Evolutionary conservation across 2,797 vertebrate genomes (phyloP), one percentile per base, ranked within the genome.

Genomic region (Sebastes ruberrimus): DNA sequence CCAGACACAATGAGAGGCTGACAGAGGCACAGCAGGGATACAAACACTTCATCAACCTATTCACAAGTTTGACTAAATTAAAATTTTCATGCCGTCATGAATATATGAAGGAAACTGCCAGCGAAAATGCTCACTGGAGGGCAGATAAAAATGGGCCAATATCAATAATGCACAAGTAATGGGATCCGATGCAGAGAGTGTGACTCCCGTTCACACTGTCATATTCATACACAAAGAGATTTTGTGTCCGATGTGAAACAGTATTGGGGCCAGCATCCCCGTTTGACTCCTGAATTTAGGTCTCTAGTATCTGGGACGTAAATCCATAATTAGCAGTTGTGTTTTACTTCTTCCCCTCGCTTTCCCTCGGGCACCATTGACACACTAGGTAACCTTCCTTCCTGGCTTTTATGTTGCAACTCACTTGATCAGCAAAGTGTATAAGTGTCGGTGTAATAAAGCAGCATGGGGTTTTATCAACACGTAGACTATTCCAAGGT

Each of bases 241-340:
- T 90, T 91, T 86, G 86, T 90, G 87, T 85, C 82, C 84, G 2
- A 74, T 79, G 74, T 82, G 72, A 76, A 63, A 38, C 78, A 63
- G 68, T 82, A 88, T 90, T 11, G 69, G 83, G 74, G 78, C 78
- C 87, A 88, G 77, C 73, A 61, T 83, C 90, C 75, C 65, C 78
- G 81, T 71, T 85, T 90, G 93, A 92, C 91, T 93, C 85, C 81
- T 79, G 85, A 92, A 95, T 93, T 81, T 74, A 89, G 92, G 92
- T 93, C 92, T 91, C 60, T 32, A 27, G 71, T 91, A 94, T 94
- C 92, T 95, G 93, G 94, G 94, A 90, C 94, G 89, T 78, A 52
- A 10, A 65, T 87, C 92, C 90, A 88, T 82, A 91, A 93, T 94
- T 94, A 95, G 92, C 80, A 79, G 81, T 87, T 86, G 78, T 81